Base-by-base conservation (phyloP, 2,797 vertebrate genomes). In the Balearica regulorum region DNA sequence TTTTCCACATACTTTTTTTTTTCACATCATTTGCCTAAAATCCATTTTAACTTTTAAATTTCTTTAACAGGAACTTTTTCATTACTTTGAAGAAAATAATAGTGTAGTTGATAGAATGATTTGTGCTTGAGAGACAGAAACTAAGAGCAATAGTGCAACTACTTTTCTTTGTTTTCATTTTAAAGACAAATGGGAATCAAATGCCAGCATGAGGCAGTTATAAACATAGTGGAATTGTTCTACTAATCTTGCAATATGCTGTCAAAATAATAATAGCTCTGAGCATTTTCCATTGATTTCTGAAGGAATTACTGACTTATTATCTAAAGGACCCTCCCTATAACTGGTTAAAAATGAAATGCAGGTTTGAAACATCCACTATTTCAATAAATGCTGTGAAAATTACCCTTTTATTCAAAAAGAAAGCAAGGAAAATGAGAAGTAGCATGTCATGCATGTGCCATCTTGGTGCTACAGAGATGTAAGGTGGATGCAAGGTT, bases 101-200 rank as follows among this genome's bases (percentile, higher is more conserved):
- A 72, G 10, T n/a, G 15, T 49, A 55, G 22, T 46, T 94, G 53
- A 83, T 93, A 78, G 14, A 93, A 88, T 78, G 55, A 86, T 90
- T 88, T 60, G 16, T 88, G 16, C n/a, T 93, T 81, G 76, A 88
- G 57, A 93, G 82, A 75, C 66, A 83, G 66, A 91, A 89, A 84
- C 82, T 65, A 72, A 90, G 76, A 83, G 26, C 4, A 7, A 78
- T 58, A 78, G 57, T 35, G 26, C 43, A 93, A 88, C 77, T 51
- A 68, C 54, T 92, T 94, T 87, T 90, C 79, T 91, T 93, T 93
- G 41, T 88, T 94, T 94, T 88, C 66, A 92, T 94, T 96, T 96
- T 94, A 91, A 94, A 58, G 77, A 93, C 69, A 88, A 96, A 93
- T 94, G 77, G 65, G 80, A 96, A 93, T 96, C 77, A 96, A 93